Evolutionary conservation across 2,113 vertebrate genomes (phyloP).

Genomic region (Bothrops jararaca): DNA sequence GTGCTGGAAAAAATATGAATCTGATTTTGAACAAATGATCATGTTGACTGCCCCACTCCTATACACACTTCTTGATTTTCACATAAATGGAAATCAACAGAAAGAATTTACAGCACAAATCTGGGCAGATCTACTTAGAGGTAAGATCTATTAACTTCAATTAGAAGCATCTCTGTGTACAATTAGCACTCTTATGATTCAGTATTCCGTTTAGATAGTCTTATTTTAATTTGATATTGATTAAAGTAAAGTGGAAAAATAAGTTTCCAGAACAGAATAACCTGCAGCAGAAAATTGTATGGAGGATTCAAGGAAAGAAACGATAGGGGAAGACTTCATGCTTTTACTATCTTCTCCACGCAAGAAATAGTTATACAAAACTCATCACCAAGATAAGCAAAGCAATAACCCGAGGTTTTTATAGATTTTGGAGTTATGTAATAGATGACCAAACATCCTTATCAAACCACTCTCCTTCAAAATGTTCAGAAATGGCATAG

Average conservation of each 20-base stretch:
- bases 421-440: not conserved
- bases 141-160: not conserved
- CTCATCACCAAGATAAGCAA: not conserved
- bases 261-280: not conserved
- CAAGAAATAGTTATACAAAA: not conserved
- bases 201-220: not conserved
- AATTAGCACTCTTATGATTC: not conserved
- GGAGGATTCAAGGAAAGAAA: not conserved
- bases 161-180: not conserved
- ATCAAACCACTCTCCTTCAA: not conserved
- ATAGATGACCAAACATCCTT: not conserved
- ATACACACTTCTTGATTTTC: conserved; percentile 32
- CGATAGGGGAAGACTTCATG: not conserved
- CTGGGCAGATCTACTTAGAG: not conserved
- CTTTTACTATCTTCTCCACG: not conserved
- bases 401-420: not conserved
- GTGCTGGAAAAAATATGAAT: conserved; percentile 28
- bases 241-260: not conserved
- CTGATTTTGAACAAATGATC: conserved; percentile 49
- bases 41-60: conserved; percentile 33
- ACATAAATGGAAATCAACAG: conserved; percentile 18
- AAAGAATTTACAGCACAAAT: not conserved
- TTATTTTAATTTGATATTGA: not conserved
- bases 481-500: not conserved
- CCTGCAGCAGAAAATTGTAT: not conserved